Evolutionary conservation across 2,113 vertebrate genomes (phyloP).

Genomic region (Pan paniscus): DNA sequence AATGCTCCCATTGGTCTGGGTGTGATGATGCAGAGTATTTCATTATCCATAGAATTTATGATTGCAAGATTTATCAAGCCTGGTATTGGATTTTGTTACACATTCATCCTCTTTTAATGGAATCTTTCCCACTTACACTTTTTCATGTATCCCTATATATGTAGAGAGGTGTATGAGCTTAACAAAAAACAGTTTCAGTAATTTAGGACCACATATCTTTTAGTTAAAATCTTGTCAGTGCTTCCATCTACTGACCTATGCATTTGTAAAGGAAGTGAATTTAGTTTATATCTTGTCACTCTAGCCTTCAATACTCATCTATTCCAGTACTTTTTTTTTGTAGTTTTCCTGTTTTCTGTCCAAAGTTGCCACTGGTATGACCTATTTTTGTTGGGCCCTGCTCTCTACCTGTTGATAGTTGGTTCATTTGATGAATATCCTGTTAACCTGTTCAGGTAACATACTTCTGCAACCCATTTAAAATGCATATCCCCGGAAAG

Average conservation of each 20-base stretch:
- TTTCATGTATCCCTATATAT: not conserved
- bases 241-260: not conserved
- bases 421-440: not conserved
- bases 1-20: not conserved
- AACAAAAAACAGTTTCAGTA: not conserved
- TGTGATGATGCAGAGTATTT: slow-evolving; percentile 1
- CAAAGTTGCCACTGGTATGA: not conserved
- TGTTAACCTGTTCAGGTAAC: slow-evolving; percentile 3
- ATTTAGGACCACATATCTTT: not conserved
- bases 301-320: not conserved
- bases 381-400: not conserved
- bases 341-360: slow-evolving; percentile 21
- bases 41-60: slow-evolving; percentile 29
- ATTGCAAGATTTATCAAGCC: slow-evolving; percentile 11
- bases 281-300: slow-evolving; percentile 52
- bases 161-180: not conserved
- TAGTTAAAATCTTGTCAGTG: not conserved
- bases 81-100: slow-evolving; percentile 17
- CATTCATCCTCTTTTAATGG: slow-evolving; percentile 6
- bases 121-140: not conserved
- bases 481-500: slow-evolving; percentile 13
- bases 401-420: not conserved
- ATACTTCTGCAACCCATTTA: not conserved
- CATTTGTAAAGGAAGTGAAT: slow-evolving; percentile 20
- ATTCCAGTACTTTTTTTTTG: not conserved